A percentile compares a stretch with the other conserved stretches of the same genome.
These are phyloP conservation scores for Onychomys leucogaster DNA, from an alignment of 2,797 vertebrate genomes.

Conservation along the genomic window DNA sequence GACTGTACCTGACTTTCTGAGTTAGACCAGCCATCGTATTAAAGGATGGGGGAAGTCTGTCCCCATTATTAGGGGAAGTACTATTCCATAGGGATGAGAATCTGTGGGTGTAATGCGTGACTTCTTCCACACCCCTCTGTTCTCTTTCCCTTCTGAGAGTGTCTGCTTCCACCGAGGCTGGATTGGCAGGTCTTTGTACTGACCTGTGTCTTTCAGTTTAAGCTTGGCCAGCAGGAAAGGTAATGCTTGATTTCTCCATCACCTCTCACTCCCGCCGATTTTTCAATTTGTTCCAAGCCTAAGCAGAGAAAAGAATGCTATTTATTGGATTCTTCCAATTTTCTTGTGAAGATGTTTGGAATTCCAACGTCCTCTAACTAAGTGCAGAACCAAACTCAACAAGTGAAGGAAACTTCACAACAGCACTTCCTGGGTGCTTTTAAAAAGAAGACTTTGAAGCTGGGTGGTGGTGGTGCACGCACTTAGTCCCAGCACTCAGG, in stretches of 20 bases:
- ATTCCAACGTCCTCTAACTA: not conserved
- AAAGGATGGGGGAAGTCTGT: not conserved
- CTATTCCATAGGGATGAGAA: not conserved
- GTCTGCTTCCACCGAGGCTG: not conserved
- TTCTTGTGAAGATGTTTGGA: not conserved
- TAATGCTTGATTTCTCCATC: not conserved
- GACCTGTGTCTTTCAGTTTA: not conserved
- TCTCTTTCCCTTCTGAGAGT: not conserved
- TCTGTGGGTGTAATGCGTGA: fast-evolving
- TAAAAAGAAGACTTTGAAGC: not conserved
- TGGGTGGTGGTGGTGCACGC: fast-evolving
- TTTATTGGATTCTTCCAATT: not conserved
- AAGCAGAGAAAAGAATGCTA: not conserved
- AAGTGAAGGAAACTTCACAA: not conserved
- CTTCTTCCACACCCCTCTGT: not conserved
- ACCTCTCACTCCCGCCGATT: not conserved
- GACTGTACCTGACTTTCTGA: not conserved
- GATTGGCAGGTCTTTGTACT: not conserved
- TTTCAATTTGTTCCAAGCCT: conserved; percentile 2
- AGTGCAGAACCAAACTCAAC: not conserved
- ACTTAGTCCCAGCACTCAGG: not conserved
- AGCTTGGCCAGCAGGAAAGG: not conserved
- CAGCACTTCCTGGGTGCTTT: not conserved
- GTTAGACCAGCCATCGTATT: not conserved
- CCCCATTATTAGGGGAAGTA: too few relatives aligned